phyloP scores from a whole-genome alignment of 2,113 vertebrate genomes.

The Haliaeetus leucogaster region DNA sequence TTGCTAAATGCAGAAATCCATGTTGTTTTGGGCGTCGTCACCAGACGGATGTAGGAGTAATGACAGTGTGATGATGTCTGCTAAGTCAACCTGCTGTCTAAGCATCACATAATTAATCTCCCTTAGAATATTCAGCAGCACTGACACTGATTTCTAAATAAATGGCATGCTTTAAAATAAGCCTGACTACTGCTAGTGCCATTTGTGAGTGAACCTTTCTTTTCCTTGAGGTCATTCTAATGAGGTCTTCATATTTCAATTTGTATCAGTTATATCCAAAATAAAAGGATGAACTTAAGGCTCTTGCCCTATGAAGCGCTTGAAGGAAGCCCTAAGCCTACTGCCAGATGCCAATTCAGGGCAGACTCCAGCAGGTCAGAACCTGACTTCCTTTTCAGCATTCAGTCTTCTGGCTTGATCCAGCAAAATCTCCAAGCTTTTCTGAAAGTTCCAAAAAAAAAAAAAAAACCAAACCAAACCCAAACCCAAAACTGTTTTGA shows the following conservation, averaged over 20 bases:
- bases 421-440: neutral
- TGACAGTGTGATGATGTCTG: constrained; percentile 8
- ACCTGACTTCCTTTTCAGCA: neutral
- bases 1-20: neutral
- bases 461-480: too few relatives aligned
- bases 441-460: neutral
- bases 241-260: neutral
- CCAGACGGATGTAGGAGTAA: constrained; percentile 22
- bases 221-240: neutral
- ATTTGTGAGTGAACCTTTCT: neutral
- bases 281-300: neutral
- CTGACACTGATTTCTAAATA: neutral
- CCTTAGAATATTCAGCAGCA: constrained; percentile 19
- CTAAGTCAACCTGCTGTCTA: constrained; percentile 9
- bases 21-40: neutral
- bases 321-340: neutral
- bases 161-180: neutral
- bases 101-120: constrained; percentile 16
- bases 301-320: neutral
- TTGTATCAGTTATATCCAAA: neutral
- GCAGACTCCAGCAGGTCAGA: neutral
- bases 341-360: neutral
- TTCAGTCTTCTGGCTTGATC: neutral
- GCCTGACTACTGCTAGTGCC: neutral
- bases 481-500: neutral